Evolutionary conservation across 2,888 invertebrate genomes (phyloP).

Genomic region (Lasioglossum lativentre): DNA sequence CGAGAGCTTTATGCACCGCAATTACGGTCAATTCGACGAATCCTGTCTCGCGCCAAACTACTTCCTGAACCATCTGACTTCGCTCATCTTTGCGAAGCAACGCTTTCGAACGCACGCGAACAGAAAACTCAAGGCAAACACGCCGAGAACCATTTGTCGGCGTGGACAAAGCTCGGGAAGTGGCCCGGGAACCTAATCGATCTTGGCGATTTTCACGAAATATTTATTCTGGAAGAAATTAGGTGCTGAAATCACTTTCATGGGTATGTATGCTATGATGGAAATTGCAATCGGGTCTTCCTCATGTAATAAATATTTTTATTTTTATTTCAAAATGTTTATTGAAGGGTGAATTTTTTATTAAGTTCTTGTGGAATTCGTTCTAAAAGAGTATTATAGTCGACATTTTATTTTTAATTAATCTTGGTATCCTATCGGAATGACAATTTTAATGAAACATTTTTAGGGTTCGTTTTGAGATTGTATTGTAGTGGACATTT

Average conservation of each 20-base stretch:
- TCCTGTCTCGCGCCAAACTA: background rate
- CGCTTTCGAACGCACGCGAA: background rate
- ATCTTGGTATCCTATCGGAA: background rate
- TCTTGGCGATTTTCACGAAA: background rate
- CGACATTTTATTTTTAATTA: background rate
- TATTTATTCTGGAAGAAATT: slow-evolving; percentile 16
- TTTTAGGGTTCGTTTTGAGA: too few species aligned
- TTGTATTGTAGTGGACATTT: background rate
- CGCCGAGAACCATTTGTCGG: background rate
- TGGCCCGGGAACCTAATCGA: background rate
- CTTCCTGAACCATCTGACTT: background rate
- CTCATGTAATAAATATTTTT: too few species aligned
- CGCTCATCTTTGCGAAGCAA: background rate
- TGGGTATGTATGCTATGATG: too few species aligned
- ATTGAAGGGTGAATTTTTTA: too few species aligned
- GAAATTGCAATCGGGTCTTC: too few species aligned
- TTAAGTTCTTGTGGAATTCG: too few species aligned
- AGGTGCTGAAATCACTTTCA: background rate
- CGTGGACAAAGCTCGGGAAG: too few species aligned
- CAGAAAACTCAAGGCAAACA: background rate
- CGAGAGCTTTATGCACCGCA: background rate
- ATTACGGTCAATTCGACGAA: background rate
- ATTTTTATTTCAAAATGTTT: too few species aligned
- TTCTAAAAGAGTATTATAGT: too few species aligned
- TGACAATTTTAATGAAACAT: background rate